Conservation (phyloP, 2,888 invertebrate species). For the Cephus pygmeus region DNA sequence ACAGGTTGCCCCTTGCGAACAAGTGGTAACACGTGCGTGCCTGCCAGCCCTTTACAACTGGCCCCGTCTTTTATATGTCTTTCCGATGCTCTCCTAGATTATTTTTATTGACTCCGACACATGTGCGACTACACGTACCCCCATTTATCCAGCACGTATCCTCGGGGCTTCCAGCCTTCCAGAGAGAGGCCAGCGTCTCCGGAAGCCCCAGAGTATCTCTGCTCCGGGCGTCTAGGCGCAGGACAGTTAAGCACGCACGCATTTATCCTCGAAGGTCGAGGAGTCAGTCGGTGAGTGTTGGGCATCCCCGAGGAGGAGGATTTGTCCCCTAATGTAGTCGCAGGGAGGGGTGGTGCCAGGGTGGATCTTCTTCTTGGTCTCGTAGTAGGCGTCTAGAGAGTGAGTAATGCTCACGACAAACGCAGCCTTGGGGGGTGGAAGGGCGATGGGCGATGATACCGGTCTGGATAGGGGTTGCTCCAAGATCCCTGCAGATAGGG, state of each 20-base stretch:
- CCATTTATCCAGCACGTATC: too few relatives aligned
- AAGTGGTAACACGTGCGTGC: conserved; percentile 33
- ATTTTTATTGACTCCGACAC: too few relatives aligned
- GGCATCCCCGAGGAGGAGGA: conserved; percentile 35
- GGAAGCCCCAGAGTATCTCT: too few relatives aligned
- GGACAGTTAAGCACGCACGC: not conserved
- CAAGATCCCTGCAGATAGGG: conserved; percentile 63
- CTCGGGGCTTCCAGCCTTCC: too few relatives aligned
- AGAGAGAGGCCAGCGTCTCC: too few relatives aligned
- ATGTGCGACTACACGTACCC: too few relatives aligned
- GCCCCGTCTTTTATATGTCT: too few relatives aligned
- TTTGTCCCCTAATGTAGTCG: conserved; percentile 65
- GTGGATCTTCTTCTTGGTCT: conserved; percentile 23
- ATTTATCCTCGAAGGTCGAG: not conserved
- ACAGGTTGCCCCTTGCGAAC: conserved; percentile 49
- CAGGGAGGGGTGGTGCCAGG: conserved; percentile 44
- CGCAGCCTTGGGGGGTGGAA: conserved; percentile 55
- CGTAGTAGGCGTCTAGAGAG: conserved; percentile 60
- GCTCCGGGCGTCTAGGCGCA: too few relatives aligned
- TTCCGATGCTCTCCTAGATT: too few relatives aligned
- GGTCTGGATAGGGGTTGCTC: not conserved
- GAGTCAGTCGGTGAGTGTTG: not conserved
- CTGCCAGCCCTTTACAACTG: too few relatives aligned
- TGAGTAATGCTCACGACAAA: conserved; percentile 67
- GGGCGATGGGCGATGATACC: conserved; percentile 14